A percentile compares a stretch with the other conserved stretches of the same genome.
phyloP scores from a whole-genome alignment of 2,113 vertebrate species.

The Pyrgilauda ruficollis region DNA sequence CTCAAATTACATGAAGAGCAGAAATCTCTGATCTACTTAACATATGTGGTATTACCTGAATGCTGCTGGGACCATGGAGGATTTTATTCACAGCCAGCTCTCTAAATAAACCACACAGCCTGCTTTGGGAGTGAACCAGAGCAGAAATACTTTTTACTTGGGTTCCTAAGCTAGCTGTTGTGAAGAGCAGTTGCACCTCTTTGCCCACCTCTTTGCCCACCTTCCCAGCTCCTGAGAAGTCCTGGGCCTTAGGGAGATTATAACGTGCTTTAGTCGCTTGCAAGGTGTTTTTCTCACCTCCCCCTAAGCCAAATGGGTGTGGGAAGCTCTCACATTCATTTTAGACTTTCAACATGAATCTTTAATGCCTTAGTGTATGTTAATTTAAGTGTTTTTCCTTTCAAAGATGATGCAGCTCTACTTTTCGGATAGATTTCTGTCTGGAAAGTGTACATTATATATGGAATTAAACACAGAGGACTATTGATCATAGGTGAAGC shows the following conservation, averaged over 20 bases:
- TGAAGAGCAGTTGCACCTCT: neutral
- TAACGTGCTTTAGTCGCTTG: neutral
- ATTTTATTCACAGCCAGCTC: neutral
- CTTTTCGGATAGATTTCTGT: neutral
- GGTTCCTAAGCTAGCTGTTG: neutral
- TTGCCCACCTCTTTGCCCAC: neutral
- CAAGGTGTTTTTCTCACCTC: neutral
- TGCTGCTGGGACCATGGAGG: accelerated
- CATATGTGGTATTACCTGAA: neutral
- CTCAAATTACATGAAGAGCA: neutral
- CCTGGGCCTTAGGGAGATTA: neutral
- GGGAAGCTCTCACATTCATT: neutral
- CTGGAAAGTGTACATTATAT: neutral
- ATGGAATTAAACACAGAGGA: neutral
- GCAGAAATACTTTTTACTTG: neutral
- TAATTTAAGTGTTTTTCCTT: neutral
- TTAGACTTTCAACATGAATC: neutral
- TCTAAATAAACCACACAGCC: neutral
- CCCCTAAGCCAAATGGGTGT: neutral
- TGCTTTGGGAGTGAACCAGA: neutral
- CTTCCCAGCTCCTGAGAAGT: neutral
- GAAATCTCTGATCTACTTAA: neutral
- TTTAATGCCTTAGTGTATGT: neutral
- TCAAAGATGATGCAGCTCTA: neutral
- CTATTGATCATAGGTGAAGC: neutral